Conservation (phyloP, 2,888 invertebrate genomes). For the Euclidia mi region DNA sequence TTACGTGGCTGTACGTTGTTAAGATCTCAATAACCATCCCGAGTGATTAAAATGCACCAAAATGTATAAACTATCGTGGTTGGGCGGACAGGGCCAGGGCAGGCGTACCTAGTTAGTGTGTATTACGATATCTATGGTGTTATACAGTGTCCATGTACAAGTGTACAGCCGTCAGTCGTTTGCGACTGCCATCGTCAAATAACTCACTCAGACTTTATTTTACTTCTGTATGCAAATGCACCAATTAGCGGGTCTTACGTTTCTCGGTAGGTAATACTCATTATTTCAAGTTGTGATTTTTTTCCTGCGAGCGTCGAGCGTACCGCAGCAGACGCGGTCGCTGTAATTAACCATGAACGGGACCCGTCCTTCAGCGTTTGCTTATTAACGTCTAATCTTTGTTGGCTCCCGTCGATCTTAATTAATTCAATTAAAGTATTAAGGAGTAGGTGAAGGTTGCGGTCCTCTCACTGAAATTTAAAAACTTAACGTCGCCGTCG, state of each 20-base stretch:
- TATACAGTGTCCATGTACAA: slow-evolving; percentile 39
- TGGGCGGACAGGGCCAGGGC: slow-evolving; percentile 14
- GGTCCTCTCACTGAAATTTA: slow-evolving; percentile 87
- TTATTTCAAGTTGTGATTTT: slow-evolving; percentile 84
- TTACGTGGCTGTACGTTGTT: neutral
- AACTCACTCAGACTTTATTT: slow-evolving; percentile 82
- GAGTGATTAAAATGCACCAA: slow-evolving; percentile 44
- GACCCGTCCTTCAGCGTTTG: slow-evolving; percentile 81
- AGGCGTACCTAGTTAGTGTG: slow-evolving; percentile 40
- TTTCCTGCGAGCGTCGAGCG: slow-evolving; percentile 69
- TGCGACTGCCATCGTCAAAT: slow-evolving; percentile 76
- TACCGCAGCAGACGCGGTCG: slow-evolving; percentile 68
- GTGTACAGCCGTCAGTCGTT: slow-evolving; percentile 60
- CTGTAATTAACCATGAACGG: slow-evolving; percentile 84
- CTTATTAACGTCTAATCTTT: slow-evolving; percentile 88
- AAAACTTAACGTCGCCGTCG: slow-evolving; percentile 87
- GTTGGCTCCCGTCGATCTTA: slow-evolving; percentile 82
- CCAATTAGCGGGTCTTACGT: slow-evolving; percentile 85
- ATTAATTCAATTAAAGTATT: slow-evolving; percentile 88
- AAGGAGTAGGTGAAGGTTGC: slow-evolving; percentile 88
- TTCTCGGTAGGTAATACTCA: slow-evolving; percentile 84
- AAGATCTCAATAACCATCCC: slow-evolving; percentile 3
- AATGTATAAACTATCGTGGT: slow-evolving; percentile 46
- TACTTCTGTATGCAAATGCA: slow-evolving; percentile 87
- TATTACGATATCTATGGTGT: no score